phyloP scores from a whole-genome alignment of 2,797 vertebrate genomes.

The Cheracebus regulus region DNA sequence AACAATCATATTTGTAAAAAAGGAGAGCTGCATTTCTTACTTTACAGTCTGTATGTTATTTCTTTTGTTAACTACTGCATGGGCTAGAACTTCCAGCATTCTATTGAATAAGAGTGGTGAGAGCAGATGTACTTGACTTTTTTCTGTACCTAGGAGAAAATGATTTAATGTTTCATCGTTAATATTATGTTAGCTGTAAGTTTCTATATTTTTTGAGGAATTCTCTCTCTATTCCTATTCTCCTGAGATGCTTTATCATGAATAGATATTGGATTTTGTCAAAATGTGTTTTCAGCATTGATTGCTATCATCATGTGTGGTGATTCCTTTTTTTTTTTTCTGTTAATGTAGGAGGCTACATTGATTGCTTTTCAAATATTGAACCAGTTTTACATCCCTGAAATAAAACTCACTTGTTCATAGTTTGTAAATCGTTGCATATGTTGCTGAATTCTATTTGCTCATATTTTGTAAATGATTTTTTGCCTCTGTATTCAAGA shows the following conservation, averaged over 20 bases:
- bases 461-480: background rate
- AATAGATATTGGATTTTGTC: background rate
- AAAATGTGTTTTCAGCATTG: background rate
- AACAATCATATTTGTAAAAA: background rate
- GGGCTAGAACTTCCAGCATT: background rate
- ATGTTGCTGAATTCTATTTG: background rate
- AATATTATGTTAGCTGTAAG: background rate
- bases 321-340: background rate
- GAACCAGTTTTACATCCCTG: background rate
- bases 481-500: background rate
- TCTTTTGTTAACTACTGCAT: background rate
- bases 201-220: background rate
- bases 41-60: background rate
- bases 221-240: background rate
- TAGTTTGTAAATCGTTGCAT: background rate
- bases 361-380: background rate
- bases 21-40: background rate
- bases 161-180: background rate
- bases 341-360: background rate
- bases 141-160: background rate
- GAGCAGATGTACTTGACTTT: background rate
- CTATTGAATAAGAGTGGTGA: background rate
- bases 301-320: background rate
- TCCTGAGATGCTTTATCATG: background rate
- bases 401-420: background rate